phyloP scores from a whole-genome alignment of 2,888 invertebrate species.

The Salticus scenicus region DNA sequence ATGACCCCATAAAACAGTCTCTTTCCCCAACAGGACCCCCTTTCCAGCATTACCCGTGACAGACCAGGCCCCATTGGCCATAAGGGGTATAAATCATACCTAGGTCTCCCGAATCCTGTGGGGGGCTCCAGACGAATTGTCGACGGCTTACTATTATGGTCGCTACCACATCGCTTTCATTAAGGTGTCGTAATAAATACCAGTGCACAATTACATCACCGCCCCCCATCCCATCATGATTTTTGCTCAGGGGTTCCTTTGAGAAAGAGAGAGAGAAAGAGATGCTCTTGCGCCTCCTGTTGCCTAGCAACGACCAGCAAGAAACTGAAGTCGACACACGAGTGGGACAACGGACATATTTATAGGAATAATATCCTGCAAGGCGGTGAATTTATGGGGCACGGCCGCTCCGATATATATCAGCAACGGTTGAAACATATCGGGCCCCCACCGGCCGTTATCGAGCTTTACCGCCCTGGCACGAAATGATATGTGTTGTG shows the following conservation, averaged over 20 bases:
- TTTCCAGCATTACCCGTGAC: conserved; percentile 25
- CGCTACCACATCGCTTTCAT: conserved; percentile 66
- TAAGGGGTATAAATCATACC: conserved; percentile 56
- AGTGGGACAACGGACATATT: conserved; percentile 69
- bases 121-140: conserved; percentile 43
- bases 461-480: conserved; percentile 57
- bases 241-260: conserved; percentile 20
- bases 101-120: conserved; percentile 23
- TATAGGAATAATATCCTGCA: conserved; percentile 70
- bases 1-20: conserved; percentile 67
- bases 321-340: conserved; percentile 68
- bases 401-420: conserved; percentile 69
- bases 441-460: conserved; percentile 66
- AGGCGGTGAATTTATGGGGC: conserved; percentile 65
- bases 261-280: conserved; percentile 9
- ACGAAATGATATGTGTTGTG: conserved; percentile 69
- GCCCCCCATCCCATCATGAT: conserved; percentile 27
- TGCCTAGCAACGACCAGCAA: conserved; percentile 60
- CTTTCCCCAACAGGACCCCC: conserved; percentile 8
- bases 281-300: conserved; percentile 62
- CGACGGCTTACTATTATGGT: conserved; percentile 32
- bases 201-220: conserved; percentile 67
- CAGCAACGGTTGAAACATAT: conserved; percentile 69
- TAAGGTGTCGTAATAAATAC: conserved; percentile 71
- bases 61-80: conserved; percentile 53